A percentile compares a stretch with the other conserved stretches of the same genome.
phyloP scores from a whole-genome alignment of 1,140 invertebrate species.

The Drosophila ambigua region DNA sequence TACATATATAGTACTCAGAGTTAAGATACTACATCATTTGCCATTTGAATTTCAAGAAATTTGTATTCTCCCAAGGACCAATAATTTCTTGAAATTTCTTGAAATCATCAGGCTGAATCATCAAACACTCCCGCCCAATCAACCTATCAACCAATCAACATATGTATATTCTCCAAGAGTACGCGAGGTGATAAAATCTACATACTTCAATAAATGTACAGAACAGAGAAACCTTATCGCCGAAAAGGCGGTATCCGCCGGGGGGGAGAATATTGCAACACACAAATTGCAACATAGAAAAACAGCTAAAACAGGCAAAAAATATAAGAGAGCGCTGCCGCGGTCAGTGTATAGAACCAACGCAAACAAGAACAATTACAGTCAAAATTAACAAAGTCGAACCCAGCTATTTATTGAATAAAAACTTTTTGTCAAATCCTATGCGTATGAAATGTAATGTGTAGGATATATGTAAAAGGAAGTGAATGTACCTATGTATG shows the following conservation, averaged over 20 bases:
- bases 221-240: slow-evolving; percentile 13
- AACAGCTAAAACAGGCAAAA: slow-evolving; percentile 14
- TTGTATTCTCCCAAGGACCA: neutral
- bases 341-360: slow-evolving; percentile 36
- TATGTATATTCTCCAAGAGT: neutral
- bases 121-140: slow-evolving; percentile 4
- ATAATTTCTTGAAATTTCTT: neutral
- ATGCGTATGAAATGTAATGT: no score
- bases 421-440: no score
- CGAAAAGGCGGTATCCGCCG: slow-evolving; percentile 5
- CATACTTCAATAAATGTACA: slow-evolving; percentile 16
- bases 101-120: slow-evolving; percentile 1
- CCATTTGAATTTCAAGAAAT: no score
- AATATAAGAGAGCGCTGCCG: slow-evolving; percentile 46
- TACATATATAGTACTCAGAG: no score
- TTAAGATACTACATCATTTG: no score
- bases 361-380: slow-evolving; percentile 10
- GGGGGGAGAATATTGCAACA: slow-evolving; percentile 2
- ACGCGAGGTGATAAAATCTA: slow-evolving; percentile 15
- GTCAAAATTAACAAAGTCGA: no score
- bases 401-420: no score
- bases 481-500: no score
- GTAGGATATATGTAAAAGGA: no score
- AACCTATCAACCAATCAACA: neutral
- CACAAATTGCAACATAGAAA: slow-evolving; percentile 23